Conservation (phyloP, 2,113 vertebrate genomes). For the Amazona vittata region DNA sequence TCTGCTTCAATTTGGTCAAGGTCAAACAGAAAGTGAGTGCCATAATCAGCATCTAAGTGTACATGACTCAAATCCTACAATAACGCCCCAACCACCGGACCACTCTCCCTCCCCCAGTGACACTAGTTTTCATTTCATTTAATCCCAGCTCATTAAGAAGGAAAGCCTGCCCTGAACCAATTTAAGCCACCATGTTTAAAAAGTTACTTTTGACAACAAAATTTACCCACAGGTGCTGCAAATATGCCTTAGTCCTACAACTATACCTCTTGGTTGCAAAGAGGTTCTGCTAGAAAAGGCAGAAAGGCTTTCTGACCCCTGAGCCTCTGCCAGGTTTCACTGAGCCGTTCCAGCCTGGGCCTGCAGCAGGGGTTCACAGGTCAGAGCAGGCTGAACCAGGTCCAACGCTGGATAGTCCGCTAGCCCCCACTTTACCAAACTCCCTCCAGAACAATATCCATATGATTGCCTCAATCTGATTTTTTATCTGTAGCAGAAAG, state of each 20-base stretch:
- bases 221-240: rapidly evolving
- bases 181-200: not conserved
- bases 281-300: not conserved
- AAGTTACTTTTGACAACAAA: not conserved
- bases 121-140: not conserved
- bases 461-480: not conserved
- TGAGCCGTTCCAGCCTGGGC: rapidly evolving
- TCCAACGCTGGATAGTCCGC: rapidly evolving
- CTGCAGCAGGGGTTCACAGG: rapidly evolving
- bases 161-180: not conserved
- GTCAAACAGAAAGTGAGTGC: not conserved
- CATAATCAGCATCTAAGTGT: not conserved
- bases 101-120: not conserved
- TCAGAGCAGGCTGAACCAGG: not conserved
- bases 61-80: not conserved
- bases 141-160: not conserved
- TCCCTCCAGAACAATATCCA: not conserved
- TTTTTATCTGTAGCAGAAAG: not conserved
- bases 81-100: not conserved
- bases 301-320: not conserved
- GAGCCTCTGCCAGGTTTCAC: not conserved
- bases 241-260: not conserved
- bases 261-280: rapidly evolving
- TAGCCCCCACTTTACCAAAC: not conserved
- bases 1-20: not conserved